Base-by-base conservation (phyloP, 2,113 vertebrate genomes). In the Xerus inauris region DNA sequence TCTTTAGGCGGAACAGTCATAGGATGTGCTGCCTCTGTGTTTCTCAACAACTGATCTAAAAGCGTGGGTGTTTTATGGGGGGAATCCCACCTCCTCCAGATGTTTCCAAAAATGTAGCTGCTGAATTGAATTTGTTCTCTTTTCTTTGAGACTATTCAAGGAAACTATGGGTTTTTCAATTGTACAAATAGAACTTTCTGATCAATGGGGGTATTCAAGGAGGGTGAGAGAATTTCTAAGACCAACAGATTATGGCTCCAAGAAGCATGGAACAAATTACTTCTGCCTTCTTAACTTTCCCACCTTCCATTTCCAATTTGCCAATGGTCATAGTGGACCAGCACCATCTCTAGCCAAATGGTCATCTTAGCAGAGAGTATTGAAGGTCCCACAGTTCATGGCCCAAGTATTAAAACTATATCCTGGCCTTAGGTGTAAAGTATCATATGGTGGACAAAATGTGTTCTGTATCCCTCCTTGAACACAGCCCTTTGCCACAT, bases 11-110 rank as follows among this genome's bases (percentile, higher is more conserved):
- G 79, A 76, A 71, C 54, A 95, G 87, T 65, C 51, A 84, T 7
- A 62, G 62, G 79, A 77, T 75, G 57, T 65, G 89, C 57, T 45
- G 76, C n/a, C 72, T 72, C 84, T 76, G 47, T 51, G 86, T 90
- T 80, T 80, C 90, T 94, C 94, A 81, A 96, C 89, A 89, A 85
- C 1, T 83, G 90, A 72, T 76, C 72, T 38, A 62, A 73, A 92
- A 84, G 62, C 20, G 87, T 95, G 92, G 90, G 72, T 90, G 85
- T 96, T 35, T 94, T 28, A 40, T 12, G 73, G 59, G 79, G 81
- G 87, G n/a, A 89, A 95, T 69, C 79, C 96, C 90, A 49, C 57
- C 59, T 94, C 80, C 49, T 81, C 62, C 24, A 94, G 87, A 54
- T 84, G 69, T 87, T 93, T 84, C 75, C 83, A 5, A 28, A 59